These are phyloP conservation scores for Natrix natrix DNA, from an alignment of 2,797 vertebrate species.

Conservation along the genomic window DNA sequence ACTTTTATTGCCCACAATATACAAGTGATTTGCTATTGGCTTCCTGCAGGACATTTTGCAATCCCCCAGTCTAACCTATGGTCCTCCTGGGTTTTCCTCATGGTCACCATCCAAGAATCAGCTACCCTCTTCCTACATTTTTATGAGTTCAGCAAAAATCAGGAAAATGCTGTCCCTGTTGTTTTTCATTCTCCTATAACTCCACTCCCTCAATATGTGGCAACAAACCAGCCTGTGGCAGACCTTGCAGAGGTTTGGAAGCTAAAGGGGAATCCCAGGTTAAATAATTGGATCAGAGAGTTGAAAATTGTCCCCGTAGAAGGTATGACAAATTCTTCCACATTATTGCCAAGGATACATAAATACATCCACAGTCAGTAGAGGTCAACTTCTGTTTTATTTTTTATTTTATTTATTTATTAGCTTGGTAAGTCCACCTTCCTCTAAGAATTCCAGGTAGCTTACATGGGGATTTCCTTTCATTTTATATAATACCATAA, in stretches of 20 bases:
- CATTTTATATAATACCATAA: neutral
- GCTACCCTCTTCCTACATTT: neutral
- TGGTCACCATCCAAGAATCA: neutral
- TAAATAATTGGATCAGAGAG: neutral
- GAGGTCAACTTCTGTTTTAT: neutral
- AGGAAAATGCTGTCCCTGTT: neutral
- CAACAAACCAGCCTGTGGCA: neutral
- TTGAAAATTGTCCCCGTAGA: neutral
- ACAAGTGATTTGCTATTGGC: neutral
- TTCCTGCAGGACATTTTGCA: neutral
- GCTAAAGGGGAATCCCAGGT: neutral
- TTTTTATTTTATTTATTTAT: neutral
- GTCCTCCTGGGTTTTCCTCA: neutral
- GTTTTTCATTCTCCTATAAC: neutral
- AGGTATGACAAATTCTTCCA: neutral
- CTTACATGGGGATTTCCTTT: neutral
- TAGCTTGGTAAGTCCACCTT: neutral
- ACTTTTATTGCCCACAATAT: neutral
- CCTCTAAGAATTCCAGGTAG: neutral
- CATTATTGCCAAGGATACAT: neutral
- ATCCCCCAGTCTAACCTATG: neutral
- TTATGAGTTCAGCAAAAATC: neutral
- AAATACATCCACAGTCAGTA: neutral
- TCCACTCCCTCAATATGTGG: neutral
- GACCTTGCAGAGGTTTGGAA: neutral